A percentile compares a stretch with the other conserved stretches of the same genome.
Evolutionary conservation across 2,888 invertebrate species (phyloP).

Genomic region (Amiota communis): DNA sequence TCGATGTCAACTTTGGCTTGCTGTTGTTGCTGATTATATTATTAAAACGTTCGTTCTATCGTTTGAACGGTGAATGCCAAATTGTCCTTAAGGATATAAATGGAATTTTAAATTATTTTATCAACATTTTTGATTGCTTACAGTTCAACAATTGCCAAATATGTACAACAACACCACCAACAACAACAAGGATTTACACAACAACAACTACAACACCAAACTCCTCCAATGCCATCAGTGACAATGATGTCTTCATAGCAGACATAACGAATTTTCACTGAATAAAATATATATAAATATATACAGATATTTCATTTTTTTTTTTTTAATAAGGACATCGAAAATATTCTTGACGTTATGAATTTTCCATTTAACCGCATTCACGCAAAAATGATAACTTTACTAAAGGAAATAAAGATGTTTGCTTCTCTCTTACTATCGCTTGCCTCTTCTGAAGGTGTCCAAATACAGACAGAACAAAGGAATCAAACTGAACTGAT

Average conservation of each 20-base stretch:
- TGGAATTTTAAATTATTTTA: constrained; percentile 68
- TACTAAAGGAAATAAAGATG: constrained; percentile 4
- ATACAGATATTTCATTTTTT: no score
- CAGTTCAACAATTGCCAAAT: constrained; percentile 61
- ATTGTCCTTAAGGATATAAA: constrained; percentile 68
- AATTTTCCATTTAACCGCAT: constrained; percentile 43
- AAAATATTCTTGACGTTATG: constrained; percentile 50
- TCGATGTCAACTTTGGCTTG: constrained; percentile 30
- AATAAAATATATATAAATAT: no score
- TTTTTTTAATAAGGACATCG: no score
- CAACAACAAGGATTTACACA: not conserved
- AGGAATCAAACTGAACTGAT: not conserved
- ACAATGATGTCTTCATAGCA: constrained; percentile 27
- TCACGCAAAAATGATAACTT: constrained; percentile 52
- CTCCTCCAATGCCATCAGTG: not conserved
- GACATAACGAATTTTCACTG: constrained; percentile 48
- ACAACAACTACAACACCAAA: not conserved
- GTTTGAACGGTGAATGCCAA: constrained; percentile 61
- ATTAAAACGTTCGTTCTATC: constrained; percentile 43
- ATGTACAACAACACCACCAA: constrained; percentile 27
- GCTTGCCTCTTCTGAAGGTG: not conserved
- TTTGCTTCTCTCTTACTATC: not conserved
- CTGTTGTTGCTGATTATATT: constrained; percentile 60
- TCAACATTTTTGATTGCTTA: constrained; percentile 68
- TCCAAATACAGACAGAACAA: no score